These are phyloP conservation scores for Eudasyphora cyanicolor DNA, from an alignment of 2,888 invertebrate genomes.

Conservation along the genomic window DNA sequence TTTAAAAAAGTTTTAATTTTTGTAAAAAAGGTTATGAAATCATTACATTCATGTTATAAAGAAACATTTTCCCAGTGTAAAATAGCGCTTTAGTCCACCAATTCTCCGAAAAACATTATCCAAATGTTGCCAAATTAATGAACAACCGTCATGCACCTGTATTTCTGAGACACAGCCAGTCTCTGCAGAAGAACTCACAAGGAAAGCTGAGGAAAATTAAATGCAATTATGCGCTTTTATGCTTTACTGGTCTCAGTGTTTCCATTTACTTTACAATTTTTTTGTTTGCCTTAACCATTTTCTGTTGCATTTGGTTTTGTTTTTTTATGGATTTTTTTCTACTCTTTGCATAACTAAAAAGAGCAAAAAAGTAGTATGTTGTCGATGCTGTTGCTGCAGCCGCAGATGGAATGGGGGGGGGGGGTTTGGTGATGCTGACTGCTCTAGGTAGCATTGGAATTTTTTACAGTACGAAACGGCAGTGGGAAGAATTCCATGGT, in stretches of 20 bases:
- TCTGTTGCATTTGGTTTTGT: constrained; percentile 9
- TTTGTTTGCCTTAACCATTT: neutral
- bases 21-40: too few species aligned
- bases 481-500: neutral
- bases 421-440: neutral
- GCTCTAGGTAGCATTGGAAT: neutral
- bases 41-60: too few species aligned
- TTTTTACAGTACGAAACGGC: neutral
- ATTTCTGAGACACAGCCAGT: too few species aligned
- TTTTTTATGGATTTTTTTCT: neutral
- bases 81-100: too few species aligned
- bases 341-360: neutral
- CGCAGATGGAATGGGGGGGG: neutral
- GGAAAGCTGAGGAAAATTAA: constrained; percentile 26
- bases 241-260: constrained; percentile 19
- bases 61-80: too few species aligned
- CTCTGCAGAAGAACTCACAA: neutral
- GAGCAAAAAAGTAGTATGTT: neutral
- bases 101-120: too few species aligned
- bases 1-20: too few species aligned
- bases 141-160: too few species aligned
- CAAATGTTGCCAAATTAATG: too few species aligned
- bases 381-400: neutral
- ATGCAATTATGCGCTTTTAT: constrained; percentile 38
- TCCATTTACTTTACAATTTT: neutral